Conservation (phyloP, 2,113 vertebrate species). For the Colinus virginianus region DNA sequence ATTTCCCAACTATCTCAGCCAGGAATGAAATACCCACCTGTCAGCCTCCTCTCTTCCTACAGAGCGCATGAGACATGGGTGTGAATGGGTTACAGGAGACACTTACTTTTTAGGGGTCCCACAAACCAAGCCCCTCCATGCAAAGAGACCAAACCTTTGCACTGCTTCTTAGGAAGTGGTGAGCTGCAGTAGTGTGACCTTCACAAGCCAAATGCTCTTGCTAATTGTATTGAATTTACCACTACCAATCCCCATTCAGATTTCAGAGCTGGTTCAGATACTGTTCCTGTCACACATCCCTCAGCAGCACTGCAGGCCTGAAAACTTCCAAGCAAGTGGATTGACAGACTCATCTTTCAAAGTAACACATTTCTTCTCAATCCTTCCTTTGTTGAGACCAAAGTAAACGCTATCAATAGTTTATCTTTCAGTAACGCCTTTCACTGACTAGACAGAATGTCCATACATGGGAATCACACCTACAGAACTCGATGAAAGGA, state of each 20-base stretch:
- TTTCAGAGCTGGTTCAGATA: not conserved
- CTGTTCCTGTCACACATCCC: not conserved
- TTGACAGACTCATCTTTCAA: not conserved
- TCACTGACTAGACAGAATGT: slow-evolving; percentile 9
- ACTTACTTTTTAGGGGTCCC: not conserved
- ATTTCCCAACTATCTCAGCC: not conserved
- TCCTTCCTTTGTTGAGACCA: not conserved
- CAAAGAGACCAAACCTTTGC: not conserved
- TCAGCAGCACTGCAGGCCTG: not conserved
- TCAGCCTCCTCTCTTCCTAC: not conserved
- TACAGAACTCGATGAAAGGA: not conserved
- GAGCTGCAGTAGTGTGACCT: not conserved
- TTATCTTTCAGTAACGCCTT: not conserved
- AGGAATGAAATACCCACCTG: not conserved
- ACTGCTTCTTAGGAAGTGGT: not conserved
- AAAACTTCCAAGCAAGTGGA: not conserved
- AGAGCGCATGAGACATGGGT: accelerated
- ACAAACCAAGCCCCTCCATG: no score
- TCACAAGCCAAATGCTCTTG: not conserved
- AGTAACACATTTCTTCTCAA: not conserved
- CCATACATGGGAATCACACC: not conserved
- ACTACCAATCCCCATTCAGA: not conserved
- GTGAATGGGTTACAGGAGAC: not conserved
- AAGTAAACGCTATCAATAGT: not conserved
- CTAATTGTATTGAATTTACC: not conserved